These are phyloP conservation scores for Campopleginae sp. DNA, from an alignment of 2,888 invertebrate genomes.

Conservation along the genomic window DNA sequence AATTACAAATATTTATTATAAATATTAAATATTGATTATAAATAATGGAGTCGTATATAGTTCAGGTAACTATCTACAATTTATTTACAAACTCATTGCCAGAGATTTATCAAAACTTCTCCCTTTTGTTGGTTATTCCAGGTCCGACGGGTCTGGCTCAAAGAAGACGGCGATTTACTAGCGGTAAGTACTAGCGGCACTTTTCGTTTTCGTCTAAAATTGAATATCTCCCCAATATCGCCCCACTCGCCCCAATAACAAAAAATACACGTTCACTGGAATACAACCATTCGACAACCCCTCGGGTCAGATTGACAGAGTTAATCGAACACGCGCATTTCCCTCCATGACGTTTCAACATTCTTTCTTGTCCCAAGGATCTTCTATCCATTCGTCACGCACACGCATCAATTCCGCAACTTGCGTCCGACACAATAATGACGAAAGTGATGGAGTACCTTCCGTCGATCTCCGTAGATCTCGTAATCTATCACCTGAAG, in stretches of 20 bases:
- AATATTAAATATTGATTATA: not conserved
- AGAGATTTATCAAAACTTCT: conserved; percentile 49
- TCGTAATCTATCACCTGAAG: conserved; percentile 81
- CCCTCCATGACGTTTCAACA: not conserved
- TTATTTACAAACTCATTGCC: conserved; percentile 8
- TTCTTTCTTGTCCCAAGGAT: conserved; percentile 71
- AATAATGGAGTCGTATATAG: conserved; percentile 77
- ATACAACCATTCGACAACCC: no score
- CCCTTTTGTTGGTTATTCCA: conserved; percentile 67
- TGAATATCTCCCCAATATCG: no score
- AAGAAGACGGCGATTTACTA: conserved; percentile 79
- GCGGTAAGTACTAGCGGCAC: conserved; percentile 81
- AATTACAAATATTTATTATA: not conserved
- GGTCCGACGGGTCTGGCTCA: conserved; percentile 80
- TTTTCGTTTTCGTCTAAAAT: no score
- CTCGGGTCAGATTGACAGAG: no score
- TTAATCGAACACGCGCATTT: no score
- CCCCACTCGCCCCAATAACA: no score
- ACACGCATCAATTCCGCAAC: conserved; percentile 75
- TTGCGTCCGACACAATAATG: conserved; percentile 77
- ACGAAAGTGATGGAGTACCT: conserved; percentile 79
- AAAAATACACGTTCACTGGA: not conserved
- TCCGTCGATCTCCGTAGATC: conserved; percentile 78
- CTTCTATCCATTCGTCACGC: conserved; percentile 79
- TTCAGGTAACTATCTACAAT: conserved; percentile 72